Conservation (phyloP, 2,113 vertebrate genomes). For the Chloropsis hardwickii region DNA sequence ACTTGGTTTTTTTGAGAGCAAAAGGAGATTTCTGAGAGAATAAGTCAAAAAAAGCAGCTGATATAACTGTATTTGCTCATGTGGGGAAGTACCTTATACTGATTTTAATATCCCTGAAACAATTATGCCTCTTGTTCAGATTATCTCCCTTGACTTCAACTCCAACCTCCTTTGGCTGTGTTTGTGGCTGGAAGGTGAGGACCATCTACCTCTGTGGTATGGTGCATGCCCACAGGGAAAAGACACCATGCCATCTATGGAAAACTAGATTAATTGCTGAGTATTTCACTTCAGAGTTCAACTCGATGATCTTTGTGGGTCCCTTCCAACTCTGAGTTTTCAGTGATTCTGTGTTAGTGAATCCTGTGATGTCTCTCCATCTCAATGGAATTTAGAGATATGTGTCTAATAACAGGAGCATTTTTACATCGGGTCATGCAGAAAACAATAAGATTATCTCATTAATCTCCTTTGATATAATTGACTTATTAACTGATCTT, state of each 20-base stretch:
- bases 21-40: neutral
- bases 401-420: neutral
- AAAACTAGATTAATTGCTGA: neutral
- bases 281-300: neutral
- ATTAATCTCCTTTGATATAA: neutral
- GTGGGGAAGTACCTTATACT: neutral
- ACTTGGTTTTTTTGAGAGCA: neutral
- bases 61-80: neutral
- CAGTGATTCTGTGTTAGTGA: neutral
- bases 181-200: neutral
- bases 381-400: neutral
- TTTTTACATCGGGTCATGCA: neutral
- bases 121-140: neutral
- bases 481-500: neutral
- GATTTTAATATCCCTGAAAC: neutral
- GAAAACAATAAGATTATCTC: neutral
- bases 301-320: neutral
- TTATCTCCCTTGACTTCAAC: neutral
- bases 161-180: rapidly evolving
- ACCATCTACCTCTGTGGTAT: neutral
- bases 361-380: neutral
- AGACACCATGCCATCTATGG: neutral
- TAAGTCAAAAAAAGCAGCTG: neutral
- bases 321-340: neutral
- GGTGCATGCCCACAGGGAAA: neutral